phyloP scores from a whole-genome alignment of 2,797 vertebrate genomes.

The Anas georgica region DNA sequence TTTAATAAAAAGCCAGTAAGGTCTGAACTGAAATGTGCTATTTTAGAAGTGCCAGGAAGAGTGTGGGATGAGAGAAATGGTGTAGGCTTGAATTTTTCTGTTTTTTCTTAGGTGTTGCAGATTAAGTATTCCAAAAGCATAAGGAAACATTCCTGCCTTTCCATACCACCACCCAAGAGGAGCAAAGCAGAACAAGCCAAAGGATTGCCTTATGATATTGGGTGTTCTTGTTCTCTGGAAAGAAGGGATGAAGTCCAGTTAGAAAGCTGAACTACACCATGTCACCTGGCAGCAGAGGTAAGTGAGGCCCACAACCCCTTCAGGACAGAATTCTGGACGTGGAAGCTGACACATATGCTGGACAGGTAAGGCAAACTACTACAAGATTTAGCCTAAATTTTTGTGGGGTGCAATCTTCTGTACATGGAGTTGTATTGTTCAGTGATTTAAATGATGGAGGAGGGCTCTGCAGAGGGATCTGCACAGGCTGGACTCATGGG shows the following conservation, averaged over 20 bases:
- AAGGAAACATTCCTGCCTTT: constrained; percentile 15
- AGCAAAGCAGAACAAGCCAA: neutral
- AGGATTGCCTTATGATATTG: neutral
- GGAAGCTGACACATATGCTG: neutral
- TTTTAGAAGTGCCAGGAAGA: constrained; percentile 9
- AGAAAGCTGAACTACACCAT: neutral
- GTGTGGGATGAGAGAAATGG: constrained; percentile 37
- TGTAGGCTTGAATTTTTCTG: constrained; percentile 43
- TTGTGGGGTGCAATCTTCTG: neutral
- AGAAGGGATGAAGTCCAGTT: neutral
- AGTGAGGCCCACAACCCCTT: neutral
- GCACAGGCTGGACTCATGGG: no score
- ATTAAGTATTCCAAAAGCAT: constrained; percentile 7
- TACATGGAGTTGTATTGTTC: neutral
- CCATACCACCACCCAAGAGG: neutral
- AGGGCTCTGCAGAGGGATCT: no score
- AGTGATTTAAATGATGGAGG: neutral
- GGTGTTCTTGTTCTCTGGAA: neutral
- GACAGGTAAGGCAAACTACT: neutral
- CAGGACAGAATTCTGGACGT: neutral
- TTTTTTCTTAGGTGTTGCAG: constrained; percentile 33
- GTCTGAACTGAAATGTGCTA: constrained; percentile 29
- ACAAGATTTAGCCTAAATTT: neutral
- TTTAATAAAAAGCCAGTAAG: neutral
- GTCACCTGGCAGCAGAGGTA: neutral